These are phyloP conservation scores for Hyperoplus immaculatus DNA, from an alignment of 2,797 vertebrate species.

Conservation along the genomic window DNA sequence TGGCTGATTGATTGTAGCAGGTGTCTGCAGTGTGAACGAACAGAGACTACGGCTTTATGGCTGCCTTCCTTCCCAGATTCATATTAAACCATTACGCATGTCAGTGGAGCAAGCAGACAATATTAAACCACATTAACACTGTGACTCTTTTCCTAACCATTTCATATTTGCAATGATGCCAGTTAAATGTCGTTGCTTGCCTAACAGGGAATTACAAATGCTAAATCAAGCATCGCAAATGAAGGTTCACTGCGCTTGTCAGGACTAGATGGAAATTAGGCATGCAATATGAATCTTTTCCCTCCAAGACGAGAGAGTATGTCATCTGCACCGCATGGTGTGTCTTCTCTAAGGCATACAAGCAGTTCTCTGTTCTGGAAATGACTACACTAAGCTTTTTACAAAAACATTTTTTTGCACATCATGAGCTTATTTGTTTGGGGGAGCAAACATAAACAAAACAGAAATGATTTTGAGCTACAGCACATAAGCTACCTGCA, in stretches of 20 bases:
- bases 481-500: background rate
- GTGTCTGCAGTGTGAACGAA: slow-evolving; percentile 24
- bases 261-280: slow-evolving; percentile 78
- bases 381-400: slow-evolving; percentile 49
- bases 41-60: slow-evolving; percentile 25
- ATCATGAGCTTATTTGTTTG: slow-evolving; percentile 33
- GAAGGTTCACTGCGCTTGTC: slow-evolving; percentile 79
- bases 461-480: slow-evolving; percentile 1
- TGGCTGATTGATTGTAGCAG: slow-evolving; percentile 31
- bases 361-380: slow-evolving; percentile 60
- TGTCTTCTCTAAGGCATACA: slow-evolving; percentile 65
- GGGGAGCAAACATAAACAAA: slow-evolving; percentile 17
- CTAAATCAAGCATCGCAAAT: slow-evolving; percentile 81
- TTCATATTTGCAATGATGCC: slow-evolving; percentile 66
- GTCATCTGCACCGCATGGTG: slow-evolving; percentile 62
- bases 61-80: slow-evolving; percentile 34
- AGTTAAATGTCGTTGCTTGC: slow-evolving; percentile 73
- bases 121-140: slow-evolving; percentile 76
- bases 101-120: slow-evolving; percentile 60
- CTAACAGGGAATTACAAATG: slow-evolving; percentile 80
- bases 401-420: slow-evolving; percentile 14
- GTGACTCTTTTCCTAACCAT: slow-evolving; percentile 62
- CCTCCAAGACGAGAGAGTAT: slow-evolving; percentile 64
- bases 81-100: slow-evolving; percentile 66
- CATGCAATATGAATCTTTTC: slow-evolving; percentile 74